Percentiles rank a stretch among this genome's conserved stretches.
phyloP scores from a whole-genome alignment of 2,113 vertebrate species.

The Lycaon pictus region DNA sequence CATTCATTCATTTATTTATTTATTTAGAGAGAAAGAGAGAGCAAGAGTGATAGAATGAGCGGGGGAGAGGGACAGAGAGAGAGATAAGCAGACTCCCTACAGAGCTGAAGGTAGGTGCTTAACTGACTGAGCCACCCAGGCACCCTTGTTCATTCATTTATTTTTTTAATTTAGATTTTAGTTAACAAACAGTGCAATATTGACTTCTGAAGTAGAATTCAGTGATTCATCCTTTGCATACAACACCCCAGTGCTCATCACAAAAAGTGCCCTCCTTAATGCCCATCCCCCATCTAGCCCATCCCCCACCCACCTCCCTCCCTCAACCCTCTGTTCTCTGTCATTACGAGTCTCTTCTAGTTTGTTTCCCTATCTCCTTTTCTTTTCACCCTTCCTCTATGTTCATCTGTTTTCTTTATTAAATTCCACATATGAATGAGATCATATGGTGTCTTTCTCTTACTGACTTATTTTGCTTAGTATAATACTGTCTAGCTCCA shows the following conservation, averaged over 20 bases:
- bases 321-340: background rate
- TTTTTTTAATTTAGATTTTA: background rate
- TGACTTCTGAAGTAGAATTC: background rate
- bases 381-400: background rate
- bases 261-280: background rate
- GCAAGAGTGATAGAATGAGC: background rate
- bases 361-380: too few relatives aligned
- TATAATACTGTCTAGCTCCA: background rate
- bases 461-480: background rate
- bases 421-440: background rate
- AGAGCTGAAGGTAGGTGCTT: background rate
- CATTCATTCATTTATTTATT: background rate
- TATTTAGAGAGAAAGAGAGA: background rate
- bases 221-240: background rate
- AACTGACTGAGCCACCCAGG: background rate
- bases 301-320: background rate
- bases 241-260: background rate
- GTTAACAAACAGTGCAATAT: background rate
- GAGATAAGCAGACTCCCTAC: background rate
- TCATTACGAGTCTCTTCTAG: too few relatives aligned
- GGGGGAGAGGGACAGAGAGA: background rate
- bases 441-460: background rate
- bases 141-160: background rate
- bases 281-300: background rate
- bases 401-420: background rate